Evolutionary conservation across 2,888 invertebrate genomes (phyloP), one percentile per base, ranked within the genome.

Genomic region (Alloscopus bannaensis): DNA sequence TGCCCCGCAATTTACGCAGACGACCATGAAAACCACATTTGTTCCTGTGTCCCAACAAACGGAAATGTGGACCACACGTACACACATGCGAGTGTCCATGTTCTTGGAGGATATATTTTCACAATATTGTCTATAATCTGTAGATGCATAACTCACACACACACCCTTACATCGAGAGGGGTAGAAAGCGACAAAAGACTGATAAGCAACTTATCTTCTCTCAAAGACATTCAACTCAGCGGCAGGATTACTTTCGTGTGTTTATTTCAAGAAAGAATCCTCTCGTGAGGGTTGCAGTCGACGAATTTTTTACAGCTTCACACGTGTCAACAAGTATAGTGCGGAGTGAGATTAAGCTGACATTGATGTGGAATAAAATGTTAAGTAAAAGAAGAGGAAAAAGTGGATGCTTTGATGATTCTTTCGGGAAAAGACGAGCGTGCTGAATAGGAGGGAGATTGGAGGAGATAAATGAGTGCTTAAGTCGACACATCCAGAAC

Each of bases 171-270:
- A 47, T 47, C n/a, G n/a, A n/a, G 47, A 28, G 55, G 55, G 28
- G 16, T 26, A 3, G 29, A 36, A 60, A 60, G 36, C 22, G 24
- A n/a, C 3, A 60, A 40, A n/a, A n/a, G n/a, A n/a, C n/a, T n/a
- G 64, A 64, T 64, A 45, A 64, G 64, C 62, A 64, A 64, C 64
- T 64, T 64, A 31, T 59, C 59, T 45, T 42, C 36, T 42, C 36
- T 42, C 45, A 24, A 64, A 26, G 45, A 64, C 42, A 64, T 42
- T n/a, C 64, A 64, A 45, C 42, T 64, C 64, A 42, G 45, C 64
- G 45, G 64, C 26, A 64, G 31, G 59, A 60, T 60, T 60, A 60
- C 18, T 11, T 29, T 31, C 18, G 16, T 60, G 29, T 60, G 13
- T 31, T 29, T 24, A n/a, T 4, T 60, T 29, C 18, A 20, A 18